Evolutionary conservation across 2,888 invertebrate species (phyloP).

Genomic region (Hymenopus coronatus): DNA sequence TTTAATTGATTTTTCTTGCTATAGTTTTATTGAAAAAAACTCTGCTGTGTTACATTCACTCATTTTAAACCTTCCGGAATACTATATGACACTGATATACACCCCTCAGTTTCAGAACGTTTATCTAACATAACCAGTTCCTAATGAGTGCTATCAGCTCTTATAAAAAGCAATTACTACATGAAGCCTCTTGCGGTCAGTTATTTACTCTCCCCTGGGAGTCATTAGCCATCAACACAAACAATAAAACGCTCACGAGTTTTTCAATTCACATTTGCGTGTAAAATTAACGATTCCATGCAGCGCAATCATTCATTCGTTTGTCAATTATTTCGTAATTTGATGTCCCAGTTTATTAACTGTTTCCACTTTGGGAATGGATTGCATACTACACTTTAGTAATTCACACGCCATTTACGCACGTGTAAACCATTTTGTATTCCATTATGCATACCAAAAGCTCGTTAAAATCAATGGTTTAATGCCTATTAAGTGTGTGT

Average conservation of each 20-base stretch:
- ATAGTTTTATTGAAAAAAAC: too few relatives aligned
- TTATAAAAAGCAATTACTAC: neutral
- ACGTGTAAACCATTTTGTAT: neutral
- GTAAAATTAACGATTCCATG: neutral
- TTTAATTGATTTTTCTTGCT: too few relatives aligned
- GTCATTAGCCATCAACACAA: neutral
- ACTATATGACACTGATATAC: too few relatives aligned
- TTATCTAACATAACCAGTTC: too few relatives aligned
- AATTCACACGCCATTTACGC: neutral
- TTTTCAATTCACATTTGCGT: neutral
- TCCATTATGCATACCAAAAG: neutral
- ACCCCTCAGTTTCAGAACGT: too few relatives aligned
- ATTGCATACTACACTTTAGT: neutral
- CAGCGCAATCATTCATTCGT: neutral
- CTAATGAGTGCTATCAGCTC: too few relatives aligned
- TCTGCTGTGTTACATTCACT: too few relatives aligned
- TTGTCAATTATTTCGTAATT: neutral
- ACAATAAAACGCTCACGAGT: neutral
- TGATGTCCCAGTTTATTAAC: neutral
- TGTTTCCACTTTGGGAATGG: neutral
- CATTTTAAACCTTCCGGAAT: too few relatives aligned
- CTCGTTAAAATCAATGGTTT: neutral
- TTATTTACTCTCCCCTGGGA: neutral
- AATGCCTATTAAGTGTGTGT: too few relatives aligned
- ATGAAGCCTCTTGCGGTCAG: neutral